These are phyloP conservation scores for Protosalanx chinensis DNA, from an alignment of 2,797 vertebrate genomes.

Conservation along the genomic window DNA sequence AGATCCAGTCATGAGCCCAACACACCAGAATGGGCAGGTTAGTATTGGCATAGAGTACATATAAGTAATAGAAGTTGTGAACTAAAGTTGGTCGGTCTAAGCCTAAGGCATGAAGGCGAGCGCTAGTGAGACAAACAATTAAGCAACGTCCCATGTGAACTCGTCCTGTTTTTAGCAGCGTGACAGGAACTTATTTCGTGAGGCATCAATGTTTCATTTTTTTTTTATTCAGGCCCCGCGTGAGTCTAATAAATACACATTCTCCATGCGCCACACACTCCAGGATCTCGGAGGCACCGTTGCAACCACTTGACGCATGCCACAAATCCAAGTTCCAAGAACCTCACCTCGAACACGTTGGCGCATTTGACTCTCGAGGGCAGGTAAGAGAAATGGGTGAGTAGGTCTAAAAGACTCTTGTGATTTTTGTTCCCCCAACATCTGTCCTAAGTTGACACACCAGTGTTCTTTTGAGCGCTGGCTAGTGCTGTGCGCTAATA, in stretches of 20 bases:
- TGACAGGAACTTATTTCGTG: conserved; percentile 48
- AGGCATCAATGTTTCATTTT: conserved; percentile 42
- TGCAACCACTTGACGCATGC: background rate
- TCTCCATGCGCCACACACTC: conserved; percentile 1
- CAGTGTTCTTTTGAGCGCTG: conserved; percentile 26
- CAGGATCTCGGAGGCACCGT: background rate
- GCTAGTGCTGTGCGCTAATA: conserved; percentile 15
- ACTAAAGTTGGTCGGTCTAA: too few species aligned
- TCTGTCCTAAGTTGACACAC: conserved; percentile 19
- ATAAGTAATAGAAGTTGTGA: too few species aligned
- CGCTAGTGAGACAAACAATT: conserved; percentile 25
- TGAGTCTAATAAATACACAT: conserved; percentile 57
- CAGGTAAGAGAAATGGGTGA: background rate
- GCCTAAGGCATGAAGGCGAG: too few species aligned
- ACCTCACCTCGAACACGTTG: conserved; percentile 14
- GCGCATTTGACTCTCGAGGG: conserved; percentile 15
- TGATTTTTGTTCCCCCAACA: conserved; percentile 10
- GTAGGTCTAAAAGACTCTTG: conserved; percentile 21
- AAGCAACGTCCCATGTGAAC: conserved; percentile 44
- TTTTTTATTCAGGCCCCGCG: conserved; percentile 24
- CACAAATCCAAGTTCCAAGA: conserved; percentile 1
- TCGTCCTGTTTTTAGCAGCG: conserved; percentile 45
- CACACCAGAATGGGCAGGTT: too few species aligned
- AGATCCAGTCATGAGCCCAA: too few species aligned
- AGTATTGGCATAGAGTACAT: too few species aligned